These are phyloP conservation scores for Drosophila phalerata DNA, from an alignment of 2,888 invertebrate genomes.

Conservation along the genomic window DNA sequence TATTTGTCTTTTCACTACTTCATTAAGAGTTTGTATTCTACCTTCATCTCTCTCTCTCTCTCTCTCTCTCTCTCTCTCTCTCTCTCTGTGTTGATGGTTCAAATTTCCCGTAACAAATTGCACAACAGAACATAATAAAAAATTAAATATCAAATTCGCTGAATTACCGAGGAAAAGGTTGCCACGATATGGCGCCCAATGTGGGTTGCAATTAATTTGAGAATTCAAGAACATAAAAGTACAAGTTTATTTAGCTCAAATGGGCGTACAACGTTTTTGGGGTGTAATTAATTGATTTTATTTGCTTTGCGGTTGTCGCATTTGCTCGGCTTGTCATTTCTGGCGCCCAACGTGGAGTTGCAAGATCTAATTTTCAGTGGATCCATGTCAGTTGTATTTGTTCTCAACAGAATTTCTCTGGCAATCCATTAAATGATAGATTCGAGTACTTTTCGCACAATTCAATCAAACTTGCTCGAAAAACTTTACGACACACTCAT, in stretches of 20 bases:
- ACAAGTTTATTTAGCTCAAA: background rate
- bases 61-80: background rate
- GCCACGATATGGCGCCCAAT: conserved; percentile 3
- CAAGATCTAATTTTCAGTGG: conserved; percentile 16
- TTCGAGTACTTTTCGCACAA: conserved; percentile 44
- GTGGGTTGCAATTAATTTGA: conserved; percentile 3
- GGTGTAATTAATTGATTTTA: conserved; percentile 36
- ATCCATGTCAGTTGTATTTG: background rate
- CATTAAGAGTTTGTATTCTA: conserved; percentile 20
- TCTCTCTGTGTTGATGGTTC: conserved; percentile 15
- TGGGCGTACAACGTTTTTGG: background rate
- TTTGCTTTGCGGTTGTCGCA: background rate
- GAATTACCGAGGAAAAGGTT: conserved; percentile 9
- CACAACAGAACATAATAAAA: background rate
- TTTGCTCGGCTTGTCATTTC: background rate
- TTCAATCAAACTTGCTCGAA: conserved; percentile 68
- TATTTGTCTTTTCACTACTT: conserved; percentile 25
- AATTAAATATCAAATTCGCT: conserved; percentile 30
- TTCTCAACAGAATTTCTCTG: conserved; percentile 1
- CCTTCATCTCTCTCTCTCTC: background rate
- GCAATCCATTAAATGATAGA: conserved; percentile 32
- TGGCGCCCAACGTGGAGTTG: conserved; percentile 6
- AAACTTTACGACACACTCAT: conserved; percentile 71
- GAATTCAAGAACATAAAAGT: conserved; percentile 1
- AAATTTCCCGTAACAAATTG: conserved; percentile 13